Conservation (phyloP, 92 coral and sea anemone species). For the Paramuricea clavata region DNA sequence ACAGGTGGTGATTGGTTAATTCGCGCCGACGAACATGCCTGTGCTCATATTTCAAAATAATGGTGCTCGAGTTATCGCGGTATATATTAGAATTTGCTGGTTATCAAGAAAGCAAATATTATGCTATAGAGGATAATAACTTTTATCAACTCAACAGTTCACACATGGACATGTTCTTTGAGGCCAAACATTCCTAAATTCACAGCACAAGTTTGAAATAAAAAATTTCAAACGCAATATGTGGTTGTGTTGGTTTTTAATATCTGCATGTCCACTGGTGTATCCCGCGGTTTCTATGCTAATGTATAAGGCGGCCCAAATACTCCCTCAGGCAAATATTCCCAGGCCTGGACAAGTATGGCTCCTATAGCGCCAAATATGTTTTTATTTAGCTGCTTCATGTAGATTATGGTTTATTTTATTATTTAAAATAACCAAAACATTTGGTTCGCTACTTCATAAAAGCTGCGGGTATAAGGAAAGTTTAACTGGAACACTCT, state of each 20-base stretch:
- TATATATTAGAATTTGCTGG: not conserved
- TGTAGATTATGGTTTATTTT: too few relatives aligned
- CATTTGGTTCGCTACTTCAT: too few relatives aligned
- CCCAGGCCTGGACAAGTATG: too few relatives aligned
- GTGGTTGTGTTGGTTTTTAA: not conserved
- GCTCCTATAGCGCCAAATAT: too few relatives aligned
- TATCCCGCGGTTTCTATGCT: not conserved
- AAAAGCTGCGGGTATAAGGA: too few relatives aligned
- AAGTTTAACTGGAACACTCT: too few relatives aligned
- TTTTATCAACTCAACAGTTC: not conserved
- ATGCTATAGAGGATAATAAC: not conserved
- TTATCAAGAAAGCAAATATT: not conserved
- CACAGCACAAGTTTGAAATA: not conserved
- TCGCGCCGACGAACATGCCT: not conserved
- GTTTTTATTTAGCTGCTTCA: too few relatives aligned
- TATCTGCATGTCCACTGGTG: not conserved
- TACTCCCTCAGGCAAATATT: too few relatives aligned
- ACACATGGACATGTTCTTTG: not conserved
- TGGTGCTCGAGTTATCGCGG: not conserved
- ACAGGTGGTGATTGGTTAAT: conserved; percentile 4
- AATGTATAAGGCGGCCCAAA: not conserved
- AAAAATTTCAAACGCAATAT: not conserved
- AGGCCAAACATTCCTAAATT: not conserved
- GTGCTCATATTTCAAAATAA: conserved; percentile 7
- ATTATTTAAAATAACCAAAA: too few relatives aligned